phyloP scores from a whole-genome alignment of 2,113 vertebrate species.

The Crotalus horridus region DNA sequence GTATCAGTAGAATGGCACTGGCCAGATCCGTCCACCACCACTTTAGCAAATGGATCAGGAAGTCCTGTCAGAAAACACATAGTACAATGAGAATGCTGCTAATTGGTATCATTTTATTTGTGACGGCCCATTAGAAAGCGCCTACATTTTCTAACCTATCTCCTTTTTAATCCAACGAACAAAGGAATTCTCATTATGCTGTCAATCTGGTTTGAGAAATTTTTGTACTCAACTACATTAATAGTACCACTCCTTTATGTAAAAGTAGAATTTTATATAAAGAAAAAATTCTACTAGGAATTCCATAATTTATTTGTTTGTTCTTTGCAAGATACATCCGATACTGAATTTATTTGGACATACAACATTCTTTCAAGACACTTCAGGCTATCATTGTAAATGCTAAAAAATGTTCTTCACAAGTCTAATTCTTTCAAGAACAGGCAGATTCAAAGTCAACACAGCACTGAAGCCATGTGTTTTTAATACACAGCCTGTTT shows the following conservation, averaged over 20 bases:
- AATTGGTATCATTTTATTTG: neutral
- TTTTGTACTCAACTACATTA: neutral
- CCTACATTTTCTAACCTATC: neutral
- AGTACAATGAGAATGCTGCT: constrained; percentile 10
- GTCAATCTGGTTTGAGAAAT: neutral
- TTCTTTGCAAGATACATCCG: neutral
- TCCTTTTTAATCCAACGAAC: neutral
- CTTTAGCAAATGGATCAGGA: constrained; percentile 98
- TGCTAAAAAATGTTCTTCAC: constrained; percentile 6
- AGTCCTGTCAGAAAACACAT: constrained; percentile 77
- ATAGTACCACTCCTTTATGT: neutral
- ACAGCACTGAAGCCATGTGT: neutral
- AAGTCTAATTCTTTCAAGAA: neutral
- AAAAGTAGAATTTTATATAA: neutral
- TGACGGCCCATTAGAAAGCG: neutral
- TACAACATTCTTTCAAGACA: constrained; percentile 1
- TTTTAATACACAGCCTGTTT: neutral
- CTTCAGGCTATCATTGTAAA: neutral
- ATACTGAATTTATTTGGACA: neutral
- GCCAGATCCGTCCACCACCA: constrained; percentile 97
- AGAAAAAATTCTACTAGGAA: neutral
- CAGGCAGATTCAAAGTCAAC: neutral
- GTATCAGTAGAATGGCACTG: constrained; percentile 99
- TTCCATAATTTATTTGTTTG: neutral
- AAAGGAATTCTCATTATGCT: neutral